phyloP scores from a whole-genome alignment of 2,888 invertebrate genomes.

The Drosophila meridionalis region DNA sequence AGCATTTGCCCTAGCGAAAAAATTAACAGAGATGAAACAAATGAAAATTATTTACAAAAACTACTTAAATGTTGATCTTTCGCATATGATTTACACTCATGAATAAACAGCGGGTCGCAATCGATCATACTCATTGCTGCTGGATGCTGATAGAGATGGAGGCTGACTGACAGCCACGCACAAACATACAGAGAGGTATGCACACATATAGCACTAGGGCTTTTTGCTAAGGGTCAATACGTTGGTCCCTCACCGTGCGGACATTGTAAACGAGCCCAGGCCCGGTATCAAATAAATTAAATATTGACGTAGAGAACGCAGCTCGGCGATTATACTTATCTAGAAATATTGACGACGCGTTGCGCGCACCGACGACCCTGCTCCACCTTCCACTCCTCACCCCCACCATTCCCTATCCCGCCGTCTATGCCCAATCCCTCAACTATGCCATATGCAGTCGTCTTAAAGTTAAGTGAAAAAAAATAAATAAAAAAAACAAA shows the following conservation, averaged over 20 bases:
- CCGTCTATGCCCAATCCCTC: not conserved
- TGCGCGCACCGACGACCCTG: slow-evolving; percentile 12
- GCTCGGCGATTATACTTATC: slow-evolving; percentile 54
- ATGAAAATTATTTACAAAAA: slow-evolving; percentile 5
- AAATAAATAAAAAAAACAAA: slow-evolving; percentile 5
- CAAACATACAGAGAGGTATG: not conserved
- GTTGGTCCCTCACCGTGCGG: slow-evolving; percentile 20
- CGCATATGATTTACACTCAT: slow-evolving; percentile 35
- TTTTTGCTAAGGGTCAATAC: slow-evolving; percentile 47
- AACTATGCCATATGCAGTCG: slow-evolving; percentile 9
- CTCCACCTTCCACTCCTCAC: no score
- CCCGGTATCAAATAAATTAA: slow-evolving; percentile 50
- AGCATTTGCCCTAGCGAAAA: not conserved
- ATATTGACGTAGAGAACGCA: slow-evolving; percentile 56
- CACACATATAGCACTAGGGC: not conserved
- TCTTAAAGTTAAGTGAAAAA: slow-evolving; percentile 3
- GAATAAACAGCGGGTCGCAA: slow-evolving; percentile 38
- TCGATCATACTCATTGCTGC: slow-evolving; percentile 53
- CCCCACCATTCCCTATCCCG: not conserved
- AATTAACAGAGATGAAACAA: not conserved
- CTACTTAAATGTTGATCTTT: slow-evolving; percentile 7
- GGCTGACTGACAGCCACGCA: slow-evolving; percentile 7
- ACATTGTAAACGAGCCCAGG: slow-evolving; percentile 31
- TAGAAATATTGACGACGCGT: slow-evolving; percentile 19
- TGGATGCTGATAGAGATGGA: slow-evolving; percentile 7